A percentile compares a stretch with the other conserved stretches of the same genome.
Conservation (phyloP, 2,797 vertebrate species). For the Aselliscus stoliczkanus region DNA sequence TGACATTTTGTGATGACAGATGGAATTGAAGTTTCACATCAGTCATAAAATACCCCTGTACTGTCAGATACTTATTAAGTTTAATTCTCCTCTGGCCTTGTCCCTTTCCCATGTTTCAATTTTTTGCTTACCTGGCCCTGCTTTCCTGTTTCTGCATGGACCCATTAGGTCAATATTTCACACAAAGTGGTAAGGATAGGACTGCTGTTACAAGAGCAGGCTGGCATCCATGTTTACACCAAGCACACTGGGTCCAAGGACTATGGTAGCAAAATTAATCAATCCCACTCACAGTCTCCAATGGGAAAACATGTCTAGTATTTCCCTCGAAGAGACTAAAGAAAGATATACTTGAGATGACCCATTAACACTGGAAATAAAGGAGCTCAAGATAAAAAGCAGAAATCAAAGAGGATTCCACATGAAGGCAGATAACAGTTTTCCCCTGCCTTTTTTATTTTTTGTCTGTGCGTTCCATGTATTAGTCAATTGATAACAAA, state of each 20-base stretch:
- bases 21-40: not conserved
- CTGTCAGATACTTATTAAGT: not conserved
- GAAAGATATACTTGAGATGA: not conserved
- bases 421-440: accelerated
- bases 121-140: not conserved
- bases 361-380: too few species aligned
- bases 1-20: not conserved
- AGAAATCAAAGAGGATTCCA: not conserved
- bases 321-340: not conserved
- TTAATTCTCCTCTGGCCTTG: not conserved
- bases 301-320: not conserved
- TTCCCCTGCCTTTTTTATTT: not conserved
- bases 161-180: not conserved
- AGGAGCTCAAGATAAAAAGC: not conserved
- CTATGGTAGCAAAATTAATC: not conserved
- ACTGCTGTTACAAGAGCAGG: accelerated
- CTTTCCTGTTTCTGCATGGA: not conserved
- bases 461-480: not conserved
- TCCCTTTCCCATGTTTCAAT: not conserved
- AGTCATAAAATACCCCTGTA: not conserved
- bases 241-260: not conserved
- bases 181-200: not conserved
- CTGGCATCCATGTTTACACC: not conserved
- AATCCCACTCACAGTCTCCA: not conserved
- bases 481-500: not conserved